Evolutionary conservation across 2,888 invertebrate species (phyloP).

Genomic region (Vanessa cardui): DNA sequence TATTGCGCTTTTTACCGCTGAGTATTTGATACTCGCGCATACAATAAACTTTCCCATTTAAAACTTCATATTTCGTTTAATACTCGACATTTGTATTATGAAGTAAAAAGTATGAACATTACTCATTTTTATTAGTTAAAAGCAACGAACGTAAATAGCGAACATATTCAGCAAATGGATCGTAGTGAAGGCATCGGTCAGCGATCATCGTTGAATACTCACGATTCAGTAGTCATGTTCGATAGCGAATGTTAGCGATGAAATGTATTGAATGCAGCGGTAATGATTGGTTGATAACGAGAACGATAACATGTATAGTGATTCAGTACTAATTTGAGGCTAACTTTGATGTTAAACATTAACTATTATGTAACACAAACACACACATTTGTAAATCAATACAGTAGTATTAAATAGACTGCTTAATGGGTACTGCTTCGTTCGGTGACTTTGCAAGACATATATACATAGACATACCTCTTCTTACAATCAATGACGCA

Average conservation of each 20-base stretch:
- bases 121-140: constrained; percentile 7
- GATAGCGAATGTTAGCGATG: constrained; percentile 1
- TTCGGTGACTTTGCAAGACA: too few species aligned
- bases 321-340: too few species aligned
- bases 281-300: background rate
- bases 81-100: constrained; percentile 10
- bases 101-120: background rate
- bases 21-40: constrained; percentile 4
- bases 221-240: background rate
- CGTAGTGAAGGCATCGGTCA: constrained; percentile 6
- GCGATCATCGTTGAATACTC: constrained; percentile 4
- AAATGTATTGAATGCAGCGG: background rate
- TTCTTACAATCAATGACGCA: too few species aligned
- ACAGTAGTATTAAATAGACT: too few species aligned
- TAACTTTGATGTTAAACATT: too few species aligned
- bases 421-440: too few species aligned
- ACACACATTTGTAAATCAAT: too few species aligned
- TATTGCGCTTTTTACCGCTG: background rate
- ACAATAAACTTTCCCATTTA: constrained; percentile 8
- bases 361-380: too few species aligned
- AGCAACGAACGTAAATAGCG: background rate
- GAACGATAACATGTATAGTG: too few species aligned
- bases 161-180: constrained; percentile 3
- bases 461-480: too few species aligned
- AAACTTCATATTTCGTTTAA: constrained; percentile 8